Conservation (phyloP, 2,113 vertebrate species). For the Elachura formosa region DNA sequence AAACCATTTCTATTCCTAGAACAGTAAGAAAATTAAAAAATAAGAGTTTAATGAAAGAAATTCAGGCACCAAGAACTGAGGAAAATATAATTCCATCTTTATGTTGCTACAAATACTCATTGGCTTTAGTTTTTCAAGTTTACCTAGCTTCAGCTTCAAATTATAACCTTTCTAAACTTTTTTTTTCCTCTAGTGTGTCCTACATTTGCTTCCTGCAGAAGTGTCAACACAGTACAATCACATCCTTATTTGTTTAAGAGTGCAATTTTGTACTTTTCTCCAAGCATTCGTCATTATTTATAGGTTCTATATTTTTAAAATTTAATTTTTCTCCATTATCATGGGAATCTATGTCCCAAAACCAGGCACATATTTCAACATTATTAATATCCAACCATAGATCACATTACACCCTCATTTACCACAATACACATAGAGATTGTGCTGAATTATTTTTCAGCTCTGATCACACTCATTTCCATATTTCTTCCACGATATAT, state of each 20-base stretch:
- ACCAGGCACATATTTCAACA: neutral
- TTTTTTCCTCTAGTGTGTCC: neutral
- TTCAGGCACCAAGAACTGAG: neutral
- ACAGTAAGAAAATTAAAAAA: neutral
- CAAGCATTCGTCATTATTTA: neutral
- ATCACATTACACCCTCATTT: neutral
- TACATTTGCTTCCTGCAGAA: neutral
- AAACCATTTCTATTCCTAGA: neutral
- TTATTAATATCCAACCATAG: neutral
- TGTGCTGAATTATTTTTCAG: neutral
- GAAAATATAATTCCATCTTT: neutral
- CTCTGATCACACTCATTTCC: neutral
- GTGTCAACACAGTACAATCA: neutral
- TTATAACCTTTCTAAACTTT: neutral
- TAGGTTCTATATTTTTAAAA: neutral
- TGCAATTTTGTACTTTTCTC: neutral
- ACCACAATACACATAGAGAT: neutral
- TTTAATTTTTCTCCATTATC: neutral
- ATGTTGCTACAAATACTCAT: neutral
- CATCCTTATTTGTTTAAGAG: neutral
- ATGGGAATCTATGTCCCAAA: neutral
- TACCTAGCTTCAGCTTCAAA: neutral
- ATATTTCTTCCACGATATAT: neutral
- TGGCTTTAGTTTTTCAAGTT: neutral
- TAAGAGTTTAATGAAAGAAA: neutral